These are phyloP conservation scores for Dynastes grantii DNA, from an alignment of 2,888 invertebrate genomes.

Conservation along the genomic window DNA sequence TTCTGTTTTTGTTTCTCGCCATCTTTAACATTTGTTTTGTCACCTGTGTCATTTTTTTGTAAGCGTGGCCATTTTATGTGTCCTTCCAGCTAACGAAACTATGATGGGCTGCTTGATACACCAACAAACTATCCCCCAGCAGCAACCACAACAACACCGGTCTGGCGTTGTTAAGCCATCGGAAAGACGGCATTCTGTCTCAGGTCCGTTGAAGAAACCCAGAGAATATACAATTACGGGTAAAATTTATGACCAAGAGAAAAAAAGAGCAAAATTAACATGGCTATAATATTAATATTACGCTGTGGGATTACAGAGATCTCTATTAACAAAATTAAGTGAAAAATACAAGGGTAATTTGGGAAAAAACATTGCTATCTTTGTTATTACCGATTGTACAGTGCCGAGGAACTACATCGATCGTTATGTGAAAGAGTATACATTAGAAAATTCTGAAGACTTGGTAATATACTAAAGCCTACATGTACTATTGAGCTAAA, in stretches of 20 bases:
- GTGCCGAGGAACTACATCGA: no score
- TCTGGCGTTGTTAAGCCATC: conserved; percentile 53
- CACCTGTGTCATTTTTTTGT: conserved; percentile 36
- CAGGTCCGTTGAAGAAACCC: conserved; percentile 64
- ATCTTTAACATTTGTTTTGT: conserved; percentile 13
- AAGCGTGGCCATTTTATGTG: conserved; percentile 24
- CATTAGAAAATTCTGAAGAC: no score
- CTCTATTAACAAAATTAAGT: no score
- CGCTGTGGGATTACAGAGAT: no score
- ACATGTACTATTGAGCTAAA: no score
- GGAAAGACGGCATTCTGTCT: conserved; percentile 67
- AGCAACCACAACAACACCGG: conserved; percentile 5
- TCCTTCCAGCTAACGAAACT: conserved; percentile 47
- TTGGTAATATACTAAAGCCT: no score
- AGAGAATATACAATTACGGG: conserved; percentile 25
- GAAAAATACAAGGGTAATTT: no score
- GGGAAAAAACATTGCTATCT: no score
- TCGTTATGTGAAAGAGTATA: no score
- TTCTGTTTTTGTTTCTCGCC: background rate
- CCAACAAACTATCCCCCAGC: background rate
- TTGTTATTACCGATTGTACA: no score
- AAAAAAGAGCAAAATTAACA: background rate
- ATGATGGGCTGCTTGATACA: conserved; percentile 30
- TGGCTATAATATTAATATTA: background rate
- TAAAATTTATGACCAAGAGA: conserved; percentile 19